Percentiles rank a stretch among this genome's conserved stretches.
These are phyloP conservation scores for Acanthosepion pharaonis DNA, from an alignment of 2,888 invertebrate genomes.

Conservation along the genomic window DNA sequence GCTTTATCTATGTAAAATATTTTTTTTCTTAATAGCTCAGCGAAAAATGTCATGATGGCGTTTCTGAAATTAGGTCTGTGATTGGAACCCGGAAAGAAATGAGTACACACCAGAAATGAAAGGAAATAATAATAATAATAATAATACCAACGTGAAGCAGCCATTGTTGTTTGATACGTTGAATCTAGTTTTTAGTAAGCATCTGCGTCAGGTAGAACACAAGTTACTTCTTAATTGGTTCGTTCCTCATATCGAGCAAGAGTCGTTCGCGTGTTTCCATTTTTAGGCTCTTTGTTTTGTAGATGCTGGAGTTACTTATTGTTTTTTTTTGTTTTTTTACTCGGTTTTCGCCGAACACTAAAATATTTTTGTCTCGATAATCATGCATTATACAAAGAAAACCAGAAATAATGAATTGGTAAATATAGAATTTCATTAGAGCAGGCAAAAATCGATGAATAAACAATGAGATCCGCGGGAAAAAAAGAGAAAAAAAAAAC, in stretches of 20 bases:
- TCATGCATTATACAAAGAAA: not conserved
- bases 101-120: too few relatives aligned
- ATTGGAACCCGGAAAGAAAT: too few relatives aligned
- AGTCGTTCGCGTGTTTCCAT: not conserved
- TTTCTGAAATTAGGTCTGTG: too few relatives aligned
- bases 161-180: too few relatives aligned
- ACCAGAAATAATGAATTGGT: not conserved
- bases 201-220: too few relatives aligned
- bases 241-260: not conserved
- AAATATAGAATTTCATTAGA: conserved; percentile 17
- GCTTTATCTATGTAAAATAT: too few relatives aligned
- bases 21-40: too few relatives aligned
- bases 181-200: too few relatives aligned
- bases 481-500: not conserved
- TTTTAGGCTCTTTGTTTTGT: not conserved
- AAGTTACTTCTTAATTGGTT: not conserved
- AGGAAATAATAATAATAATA: too few relatives aligned
- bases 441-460: not conserved
- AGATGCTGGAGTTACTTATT: not conserved
- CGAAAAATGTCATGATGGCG: too few relatives aligned
- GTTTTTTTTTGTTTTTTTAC: not conserved
- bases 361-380: not conserved
- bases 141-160: too few relatives aligned
- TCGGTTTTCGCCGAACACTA: not conserved
- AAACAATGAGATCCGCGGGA: not conserved